A percentile compares a stretch with the other conserved stretches of the same genome.
Evolutionary conservation across 2,888 invertebrate genomes (phyloP).

Genomic region (Stegana nigrithorax): DNA sequence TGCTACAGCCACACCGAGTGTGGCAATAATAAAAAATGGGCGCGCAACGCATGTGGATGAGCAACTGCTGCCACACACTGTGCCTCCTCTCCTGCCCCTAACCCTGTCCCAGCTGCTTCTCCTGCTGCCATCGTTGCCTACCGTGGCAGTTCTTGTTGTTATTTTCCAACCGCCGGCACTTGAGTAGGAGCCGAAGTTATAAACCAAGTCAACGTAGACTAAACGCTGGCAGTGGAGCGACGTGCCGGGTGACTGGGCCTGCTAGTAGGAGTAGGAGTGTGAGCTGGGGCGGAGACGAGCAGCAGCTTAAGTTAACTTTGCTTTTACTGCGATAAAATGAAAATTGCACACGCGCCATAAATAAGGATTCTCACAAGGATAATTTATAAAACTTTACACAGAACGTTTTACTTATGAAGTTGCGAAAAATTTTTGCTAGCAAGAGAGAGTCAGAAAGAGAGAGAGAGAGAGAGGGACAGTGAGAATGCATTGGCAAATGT

Average conservation of each 20-base stretch:
- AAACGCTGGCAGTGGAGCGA: constrained; percentile 23
- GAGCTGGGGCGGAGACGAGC: too few species aligned
- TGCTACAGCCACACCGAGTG: too few species aligned
- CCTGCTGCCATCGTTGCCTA: too few species aligned
- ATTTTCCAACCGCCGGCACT: constrained; percentile 51
- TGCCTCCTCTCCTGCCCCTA: too few species aligned
- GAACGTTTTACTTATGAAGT: constrained; percentile 63
- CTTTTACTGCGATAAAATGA: constrained; percentile 68
- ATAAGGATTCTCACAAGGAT: constrained; percentile 69
- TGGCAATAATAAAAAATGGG: too few species aligned
- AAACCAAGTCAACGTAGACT: constrained; percentile 28
- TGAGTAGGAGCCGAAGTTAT: constrained; percentile 4
- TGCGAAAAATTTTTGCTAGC: too few species aligned
- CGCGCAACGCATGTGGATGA: too few species aligned
- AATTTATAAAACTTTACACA: constrained; percentile 68
- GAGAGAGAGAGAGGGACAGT: neutral
- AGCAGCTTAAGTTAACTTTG: constrained; percentile 63
- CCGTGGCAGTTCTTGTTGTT: constrained; percentile 30
- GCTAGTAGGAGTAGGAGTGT: constrained; percentile 1
- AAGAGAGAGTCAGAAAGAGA: neutral
- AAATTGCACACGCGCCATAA: constrained; percentile 68
- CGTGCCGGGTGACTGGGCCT: too few species aligned
- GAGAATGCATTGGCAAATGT: neutral
- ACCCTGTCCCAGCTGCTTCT: too few species aligned
- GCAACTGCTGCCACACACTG: too few species aligned